Evolutionary conservation across 1,140 invertebrate genomes (phyloP).

Genomic region (Papilio polyxenes): DNA sequence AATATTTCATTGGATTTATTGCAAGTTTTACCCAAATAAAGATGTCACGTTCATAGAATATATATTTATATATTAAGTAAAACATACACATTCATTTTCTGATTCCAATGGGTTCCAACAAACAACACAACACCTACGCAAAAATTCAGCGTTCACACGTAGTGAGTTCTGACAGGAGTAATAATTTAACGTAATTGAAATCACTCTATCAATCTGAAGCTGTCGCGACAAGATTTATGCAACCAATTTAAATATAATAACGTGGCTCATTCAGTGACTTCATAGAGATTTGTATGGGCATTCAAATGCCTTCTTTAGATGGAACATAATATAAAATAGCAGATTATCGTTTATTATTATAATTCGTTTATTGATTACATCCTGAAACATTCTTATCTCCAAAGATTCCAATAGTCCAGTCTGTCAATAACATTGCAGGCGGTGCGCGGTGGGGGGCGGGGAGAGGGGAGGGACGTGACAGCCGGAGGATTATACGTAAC

Average conservation of each 20-base stretch:
- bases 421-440: slow-evolving; percentile 59
- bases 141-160: not conserved
- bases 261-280: not conserved
- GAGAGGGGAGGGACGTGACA: slow-evolving; percentile 50
- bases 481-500: slow-evolving; percentile 69
- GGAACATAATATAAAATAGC: no score
- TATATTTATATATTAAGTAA: not conserved
- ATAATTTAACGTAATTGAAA: slow-evolving; percentile 2
- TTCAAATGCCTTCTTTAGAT: not conserved
- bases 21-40: not conserved
- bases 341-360: no score
- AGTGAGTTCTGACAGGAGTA: slow-evolving; percentile 16
- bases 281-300: not conserved
- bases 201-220: slow-evolving; percentile 3
- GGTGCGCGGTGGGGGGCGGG: slow-evolving; percentile 40
- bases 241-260: not conserved
- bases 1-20: not conserved
- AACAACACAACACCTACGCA: not conserved
- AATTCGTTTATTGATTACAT: no score
- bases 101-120: not conserved
- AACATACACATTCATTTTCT: not conserved
- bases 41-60: not conserved
- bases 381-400: slow-evolving; percentile 45
- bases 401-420: slow-evolving; percentile 54
- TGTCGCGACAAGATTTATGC: not conserved